A percentile compares a stretch with the other conserved stretches of the same genome.
These are phyloP conservation scores for Leucophenga varia DNA, from an alignment of 1,140 invertebrate species.

Conservation along the genomic window DNA sequence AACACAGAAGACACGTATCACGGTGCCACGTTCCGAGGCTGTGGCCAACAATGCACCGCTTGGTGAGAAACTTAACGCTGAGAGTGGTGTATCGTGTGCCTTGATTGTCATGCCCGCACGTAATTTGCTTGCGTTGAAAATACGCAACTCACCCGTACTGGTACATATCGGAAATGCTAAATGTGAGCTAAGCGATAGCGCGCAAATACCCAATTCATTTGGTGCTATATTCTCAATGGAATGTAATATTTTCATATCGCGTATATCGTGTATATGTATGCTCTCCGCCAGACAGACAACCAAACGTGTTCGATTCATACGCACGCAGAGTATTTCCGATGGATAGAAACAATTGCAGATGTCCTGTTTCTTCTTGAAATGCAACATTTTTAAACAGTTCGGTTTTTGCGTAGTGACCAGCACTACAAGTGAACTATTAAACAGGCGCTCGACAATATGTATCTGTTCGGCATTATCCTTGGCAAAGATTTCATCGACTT, in stretches of 20 bases:
- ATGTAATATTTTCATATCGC: conserved; percentile 97
- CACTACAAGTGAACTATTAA: conserved; percentile 52
- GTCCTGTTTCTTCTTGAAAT: conserved; percentile 97
- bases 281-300: conserved; percentile 97
- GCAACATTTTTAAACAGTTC: conserved; percentile 72
- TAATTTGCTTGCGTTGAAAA: conserved; percentile 95
- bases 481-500: conserved; percentile 52
- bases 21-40: conserved; percentile 95
- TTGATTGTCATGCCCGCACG: conserved; percentile 92
- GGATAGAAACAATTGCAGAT: conserved; percentile 99
- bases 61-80: conserved; percentile 89
- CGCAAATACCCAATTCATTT: conserved; percentile 90
- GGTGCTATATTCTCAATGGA: conserved; percentile 96
- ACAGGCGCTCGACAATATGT: conserved; percentile 51
- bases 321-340: conserved; percentile 94
- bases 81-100: conserved; percentile 94
- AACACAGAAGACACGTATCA: conserved; percentile 93
- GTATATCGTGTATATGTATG: conserved; percentile 97
- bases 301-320: conserved; percentile 90
- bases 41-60: conserved; percentile 87
- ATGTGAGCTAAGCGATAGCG: conserved; percentile 85
- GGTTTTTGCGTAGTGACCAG: conserved; percentile 51
- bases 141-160: conserved; percentile 92
- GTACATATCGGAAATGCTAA: conserved; percentile 96
- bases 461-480: conserved; percentile 52